These are phyloP conservation scores for Calonectris borealis DNA, from an alignment of 2,113 vertebrate species.

Conservation along the genomic window DNA sequence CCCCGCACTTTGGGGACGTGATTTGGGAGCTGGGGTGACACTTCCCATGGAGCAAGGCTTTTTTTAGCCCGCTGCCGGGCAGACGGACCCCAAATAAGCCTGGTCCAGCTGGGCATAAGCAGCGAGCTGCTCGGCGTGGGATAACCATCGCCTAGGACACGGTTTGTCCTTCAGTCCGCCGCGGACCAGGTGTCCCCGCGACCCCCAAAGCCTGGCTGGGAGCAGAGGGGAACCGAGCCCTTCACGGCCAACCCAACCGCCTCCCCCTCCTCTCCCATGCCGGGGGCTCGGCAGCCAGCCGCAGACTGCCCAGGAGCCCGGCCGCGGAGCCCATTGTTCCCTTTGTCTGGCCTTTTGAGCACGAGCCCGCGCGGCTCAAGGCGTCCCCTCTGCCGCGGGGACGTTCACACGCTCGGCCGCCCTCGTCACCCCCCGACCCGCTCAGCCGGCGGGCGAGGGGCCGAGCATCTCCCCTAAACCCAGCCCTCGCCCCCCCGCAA, in stretches of 20 bases:
- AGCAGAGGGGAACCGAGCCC: neutral
- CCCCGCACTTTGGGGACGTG: neutral
- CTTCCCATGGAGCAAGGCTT: neutral
- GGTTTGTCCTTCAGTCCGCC: neutral
- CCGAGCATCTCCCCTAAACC: fast-evolving
- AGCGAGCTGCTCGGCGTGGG: fast-evolving
- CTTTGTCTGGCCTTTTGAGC: constrained; percentile 14
- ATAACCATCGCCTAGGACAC: too few species aligned
- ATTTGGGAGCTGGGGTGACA: neutral
- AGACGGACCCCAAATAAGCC: neutral
- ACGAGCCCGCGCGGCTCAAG: neutral
- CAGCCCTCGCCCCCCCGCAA: neutral
- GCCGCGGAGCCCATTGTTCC: neutral
- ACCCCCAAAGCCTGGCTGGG: neutral
- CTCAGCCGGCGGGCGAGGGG: fast-evolving
- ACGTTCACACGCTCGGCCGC: neutral
- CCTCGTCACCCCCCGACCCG: fast-evolving
- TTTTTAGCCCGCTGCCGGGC: neutral
- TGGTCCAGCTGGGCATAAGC: fast-evolving
- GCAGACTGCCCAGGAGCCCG: neutral
- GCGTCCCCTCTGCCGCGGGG: neutral
- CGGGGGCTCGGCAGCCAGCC: neutral
- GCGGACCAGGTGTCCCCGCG: fast-evolving
- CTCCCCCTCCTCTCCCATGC: neutral
- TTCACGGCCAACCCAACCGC: neutral